Conservation (phyloP, 2,113 vertebrate species). For the Lethenteron reissneri region DNA sequence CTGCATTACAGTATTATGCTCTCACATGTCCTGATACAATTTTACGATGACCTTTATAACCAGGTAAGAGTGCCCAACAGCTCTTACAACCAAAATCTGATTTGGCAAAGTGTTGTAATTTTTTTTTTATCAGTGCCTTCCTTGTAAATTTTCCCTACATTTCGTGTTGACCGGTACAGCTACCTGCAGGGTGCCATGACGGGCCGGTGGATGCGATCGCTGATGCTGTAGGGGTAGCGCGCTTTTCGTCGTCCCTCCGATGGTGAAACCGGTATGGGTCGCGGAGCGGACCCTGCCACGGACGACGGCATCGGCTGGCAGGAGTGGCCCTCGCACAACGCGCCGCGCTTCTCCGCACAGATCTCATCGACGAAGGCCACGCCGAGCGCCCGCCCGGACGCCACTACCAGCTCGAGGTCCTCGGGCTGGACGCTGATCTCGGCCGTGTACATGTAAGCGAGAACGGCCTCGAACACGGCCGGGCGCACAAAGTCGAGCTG, state of each 20-base stretch:
- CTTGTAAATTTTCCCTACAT: no score
- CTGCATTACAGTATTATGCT: no score
- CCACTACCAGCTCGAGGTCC: constrained; percentile 97
- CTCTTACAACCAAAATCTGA: no score
- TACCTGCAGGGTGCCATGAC: constrained; percentile 21
- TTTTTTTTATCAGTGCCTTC: no score
- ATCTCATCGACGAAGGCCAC: constrained; percentile 93
- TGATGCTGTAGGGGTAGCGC: constrained; percentile 32
- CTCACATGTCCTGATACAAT: no score
- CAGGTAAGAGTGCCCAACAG: no score
- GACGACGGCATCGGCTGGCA: not conserved
- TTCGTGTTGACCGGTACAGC: no score
- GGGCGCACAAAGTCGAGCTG: constrained; percentile 87
- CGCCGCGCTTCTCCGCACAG: constrained; percentile 78
- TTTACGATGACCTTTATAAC: no score
- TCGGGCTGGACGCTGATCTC: constrained; percentile 87
- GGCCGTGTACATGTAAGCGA: constrained; percentile 95
- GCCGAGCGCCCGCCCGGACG: constrained; percentile 82
- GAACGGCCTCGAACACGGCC: constrained; percentile 85
- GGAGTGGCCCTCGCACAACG: constrained; percentile 20
- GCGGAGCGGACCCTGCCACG: not conserved
- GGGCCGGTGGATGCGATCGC: constrained; percentile 45
- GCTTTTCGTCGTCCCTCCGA: constrained; percentile 27
- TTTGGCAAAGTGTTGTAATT: no score
- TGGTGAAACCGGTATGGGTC: not conserved